Evolutionary conservation across 2,888 invertebrate species (phyloP), one percentile per base, ranked within the genome.

Genomic region (Drosophila heteroneura): DNA sequence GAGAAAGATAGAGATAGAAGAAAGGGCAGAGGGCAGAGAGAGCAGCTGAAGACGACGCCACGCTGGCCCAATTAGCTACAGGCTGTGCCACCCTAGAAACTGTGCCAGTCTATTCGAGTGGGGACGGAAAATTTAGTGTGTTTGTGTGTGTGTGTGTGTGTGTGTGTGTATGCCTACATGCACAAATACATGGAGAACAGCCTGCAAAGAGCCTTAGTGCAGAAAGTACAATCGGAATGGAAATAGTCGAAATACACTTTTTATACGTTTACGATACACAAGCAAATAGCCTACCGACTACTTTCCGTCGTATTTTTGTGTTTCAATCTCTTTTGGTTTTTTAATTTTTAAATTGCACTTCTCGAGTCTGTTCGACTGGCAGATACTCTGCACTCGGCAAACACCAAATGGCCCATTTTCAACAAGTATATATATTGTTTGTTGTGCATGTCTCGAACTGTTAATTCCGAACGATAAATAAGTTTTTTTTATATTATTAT

Each of bases 51-150:
- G 81, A 56, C 66, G 75, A 75, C 69, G 79, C 75, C 82, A 75
- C 70, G 82, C 82, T 84, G 82, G 59, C 79, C 81, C 82, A 83
- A 86, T 83, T 83, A 83, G 82, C 82, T 60, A 58, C 79, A 79
- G 70, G 72, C 87, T 81, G 74, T 61, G 81, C 79, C 58, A 54
- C 10, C 69, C 58, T 44, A 72, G 76, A 71, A 67, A 63, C 66
- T 49, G 54, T 53, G 57, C 73, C 30, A 51, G 22, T 47, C 47
- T 5, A 47, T 26, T 26, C 47, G 16, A 47, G 47, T 26, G 47
- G 16, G 22, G 14, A 39, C 39, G 39, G 22, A 53, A 53, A 1
- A 1, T 10, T 12, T 5, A 1, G 4, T n/a, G 3, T 54, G 26
- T 22, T n/a, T 41, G 59, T 44, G 9, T 58, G 32, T 58, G 22